These are phyloP conservation scores for Mythimna albipuncta DNA, from an alignment of 2,888 invertebrate genomes.

Conservation along the genomic window DNA sequence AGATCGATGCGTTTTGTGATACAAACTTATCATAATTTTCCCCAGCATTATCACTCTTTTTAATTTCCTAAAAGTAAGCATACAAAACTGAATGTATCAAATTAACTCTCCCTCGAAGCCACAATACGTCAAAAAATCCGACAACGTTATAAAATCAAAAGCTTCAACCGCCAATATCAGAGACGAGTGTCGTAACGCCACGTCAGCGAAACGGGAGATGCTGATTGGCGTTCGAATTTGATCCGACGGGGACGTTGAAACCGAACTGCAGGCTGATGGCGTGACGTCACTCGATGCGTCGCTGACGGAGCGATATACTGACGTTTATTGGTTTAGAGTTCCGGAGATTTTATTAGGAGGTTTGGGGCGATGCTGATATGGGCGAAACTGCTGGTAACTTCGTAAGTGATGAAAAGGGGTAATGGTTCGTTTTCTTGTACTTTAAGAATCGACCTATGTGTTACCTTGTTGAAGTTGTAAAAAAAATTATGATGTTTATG, in stretches of 20 bases:
- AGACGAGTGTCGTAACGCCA: conserved; percentile 53
- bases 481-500: not conserved
- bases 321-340: conserved; percentile 60
- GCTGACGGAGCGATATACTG: conserved; percentile 48
- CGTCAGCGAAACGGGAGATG: conserved; percentile 49
- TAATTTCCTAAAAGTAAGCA: not conserved
- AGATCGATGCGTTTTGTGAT: not conserved
- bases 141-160: conserved; percentile 52
- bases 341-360: conserved; percentile 51
- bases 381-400: conserved; percentile 1
- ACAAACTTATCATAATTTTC: not conserved
- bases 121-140: conserved; percentile 5
- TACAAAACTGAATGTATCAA: not conserved
- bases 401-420: conserved; percentile 1
- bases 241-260: conserved; percentile 58
- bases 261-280: conserved; percentile 56
- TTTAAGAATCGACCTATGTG: not conserved
- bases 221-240: conserved; percentile 64
- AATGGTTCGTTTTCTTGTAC: not conserved
- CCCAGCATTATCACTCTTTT: not conserved
- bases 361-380: conserved; percentile 18
- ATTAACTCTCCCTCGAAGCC: not conserved
- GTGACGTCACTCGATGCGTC: conserved; percentile 55
- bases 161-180: conserved; percentile 44
- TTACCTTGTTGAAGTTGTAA: not conserved